phyloP scores from a whole-genome alignment of 2,797 vertebrate species.

The Champsocephalus gunnari region DNA sequence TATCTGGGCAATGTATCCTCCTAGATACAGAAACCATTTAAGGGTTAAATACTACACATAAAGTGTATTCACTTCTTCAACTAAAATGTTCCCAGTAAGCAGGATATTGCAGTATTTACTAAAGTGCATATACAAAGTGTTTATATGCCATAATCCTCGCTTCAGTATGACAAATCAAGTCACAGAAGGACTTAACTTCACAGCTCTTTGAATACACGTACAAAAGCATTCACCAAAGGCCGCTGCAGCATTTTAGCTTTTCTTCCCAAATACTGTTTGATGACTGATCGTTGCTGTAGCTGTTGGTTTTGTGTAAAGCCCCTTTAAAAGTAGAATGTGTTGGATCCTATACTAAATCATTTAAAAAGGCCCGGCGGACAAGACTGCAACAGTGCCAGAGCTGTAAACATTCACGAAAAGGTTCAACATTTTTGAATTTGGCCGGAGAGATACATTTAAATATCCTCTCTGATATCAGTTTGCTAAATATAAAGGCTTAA shows the following conservation, averaged over 20 bases:
- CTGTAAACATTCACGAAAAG: not conserved
- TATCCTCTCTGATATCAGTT: not conserved
- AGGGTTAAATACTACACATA: not conserved
- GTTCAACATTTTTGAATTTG: not conserved
- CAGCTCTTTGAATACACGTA: constrained; percentile 10
- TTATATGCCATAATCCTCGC: constrained; percentile 9
- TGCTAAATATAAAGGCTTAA: not conserved
- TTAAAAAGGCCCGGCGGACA: not conserved
- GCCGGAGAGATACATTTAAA: not conserved
- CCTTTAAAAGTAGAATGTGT: not conserved
- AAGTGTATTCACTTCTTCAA: not conserved
- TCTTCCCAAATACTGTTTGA: not conserved
- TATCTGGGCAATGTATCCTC: too few species aligned
- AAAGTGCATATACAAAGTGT: constrained; percentile 6
- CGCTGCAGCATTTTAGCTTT: constrained; percentile 11
- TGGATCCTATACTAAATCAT: not conserved
- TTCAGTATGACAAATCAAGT: constrained; percentile 33
- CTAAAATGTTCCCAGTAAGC: not conserved
- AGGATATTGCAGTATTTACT: constrained; percentile 2
- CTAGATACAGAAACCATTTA: too few species aligned
- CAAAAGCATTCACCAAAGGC: constrained; percentile 6
- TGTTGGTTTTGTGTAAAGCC: not conserved
- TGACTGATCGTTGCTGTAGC: constrained; percentile 13
- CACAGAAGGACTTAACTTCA: constrained; percentile 1
- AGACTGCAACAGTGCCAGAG: not conserved